Evolutionary conservation across 2,113 vertebrate species (phyloP), one percentile per base, ranked within the genome.

Genomic region (Phoxinus phoxinus): DNA sequence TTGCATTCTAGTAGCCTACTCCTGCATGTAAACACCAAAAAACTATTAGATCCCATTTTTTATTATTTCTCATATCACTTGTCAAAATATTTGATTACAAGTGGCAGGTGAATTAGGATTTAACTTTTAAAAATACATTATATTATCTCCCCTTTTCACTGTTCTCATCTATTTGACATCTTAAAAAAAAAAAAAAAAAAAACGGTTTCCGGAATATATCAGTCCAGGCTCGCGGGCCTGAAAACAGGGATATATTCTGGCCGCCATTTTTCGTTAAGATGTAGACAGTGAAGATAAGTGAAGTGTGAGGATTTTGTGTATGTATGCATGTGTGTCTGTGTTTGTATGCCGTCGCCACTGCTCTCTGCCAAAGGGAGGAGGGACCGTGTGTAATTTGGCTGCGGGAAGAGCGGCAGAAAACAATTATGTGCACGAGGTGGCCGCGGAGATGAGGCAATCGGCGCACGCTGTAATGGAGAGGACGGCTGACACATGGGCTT

Each of bases 391-490:
- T 93, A 94, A 94, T 94, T 94, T 95, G 93, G 93, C 93, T 89
- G 86, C 79, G 90, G 93, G 92, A 91, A 92, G 91, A 94, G 92
- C 92, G 92, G 93, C 93, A 92, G 92, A 94, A 95, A 95, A 95
- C 94, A 95, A 95, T 94, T 94, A 95, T 93, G 91, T 89, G 90
- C 89, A 89, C 91, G 88, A 90, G 89, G 91, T 90, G 91, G 91
- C 92, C 90, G 85, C 91, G 88, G 93, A 93, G 94, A 95, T 94
- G 92, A 93, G 93, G 93, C 93, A 93, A 94, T 94, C 92, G 93
- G 91, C 90, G 92, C 91, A 15, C 91, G 92, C 93, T 93, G 93
- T 94, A 95, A 94, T 95, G 94, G 94, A 95, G 94, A 93, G 93
- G 92, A 93, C 94, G 93, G 93, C 93, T 94, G 94, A 94, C 94